Percentiles rank a stretch among this genome's conserved stretches.
phyloP scores from a whole-genome alignment of 2,113 vertebrate genomes.

The Lophius piscatorius region DNA sequence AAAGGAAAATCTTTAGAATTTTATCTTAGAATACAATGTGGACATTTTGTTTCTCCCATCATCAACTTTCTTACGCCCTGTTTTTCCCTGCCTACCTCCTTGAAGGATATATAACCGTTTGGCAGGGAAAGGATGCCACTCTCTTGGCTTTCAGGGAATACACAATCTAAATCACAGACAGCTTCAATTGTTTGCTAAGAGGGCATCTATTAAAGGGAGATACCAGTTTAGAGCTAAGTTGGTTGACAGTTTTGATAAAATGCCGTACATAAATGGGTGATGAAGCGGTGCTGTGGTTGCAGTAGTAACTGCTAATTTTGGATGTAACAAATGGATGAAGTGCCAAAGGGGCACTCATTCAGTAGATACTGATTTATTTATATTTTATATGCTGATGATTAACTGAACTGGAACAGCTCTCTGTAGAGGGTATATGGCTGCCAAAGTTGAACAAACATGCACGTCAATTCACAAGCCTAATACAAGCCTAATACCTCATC shows the following conservation, averaged over 20 bases:
- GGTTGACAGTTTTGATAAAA: slow-evolving; percentile 40
- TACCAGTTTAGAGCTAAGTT: slow-evolving; percentile 35
- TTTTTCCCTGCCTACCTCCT: not conserved
- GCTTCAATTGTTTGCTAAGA: slow-evolving; percentile 17
- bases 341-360: not conserved
- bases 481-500: no score
- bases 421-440: no score
- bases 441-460: no score
- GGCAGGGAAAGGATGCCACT: slow-evolving; percentile 26
- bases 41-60: not conserved
- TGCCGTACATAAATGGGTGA: slow-evolving; percentile 12
- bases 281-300: slow-evolving; percentile 28
- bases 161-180: slow-evolving; percentile 38
- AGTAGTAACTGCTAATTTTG: slow-evolving; percentile 21
- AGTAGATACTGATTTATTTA: slow-evolving; percentile 5
- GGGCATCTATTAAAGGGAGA: slow-evolving; percentile 19
- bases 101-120: slow-evolving; percentile 29
- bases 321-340: slow-evolving; percentile 1
- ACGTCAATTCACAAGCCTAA: no score
- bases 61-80: not conserved
- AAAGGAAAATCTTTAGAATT: not conserved
- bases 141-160: slow-evolving; percentile 14
- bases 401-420: not conserved
- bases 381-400: slow-evolving; percentile 2
- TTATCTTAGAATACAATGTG: no score